phyloP scores from a whole-genome alignment of 2,113 vertebrate genomes.

The Proteles cristata region DNA sequence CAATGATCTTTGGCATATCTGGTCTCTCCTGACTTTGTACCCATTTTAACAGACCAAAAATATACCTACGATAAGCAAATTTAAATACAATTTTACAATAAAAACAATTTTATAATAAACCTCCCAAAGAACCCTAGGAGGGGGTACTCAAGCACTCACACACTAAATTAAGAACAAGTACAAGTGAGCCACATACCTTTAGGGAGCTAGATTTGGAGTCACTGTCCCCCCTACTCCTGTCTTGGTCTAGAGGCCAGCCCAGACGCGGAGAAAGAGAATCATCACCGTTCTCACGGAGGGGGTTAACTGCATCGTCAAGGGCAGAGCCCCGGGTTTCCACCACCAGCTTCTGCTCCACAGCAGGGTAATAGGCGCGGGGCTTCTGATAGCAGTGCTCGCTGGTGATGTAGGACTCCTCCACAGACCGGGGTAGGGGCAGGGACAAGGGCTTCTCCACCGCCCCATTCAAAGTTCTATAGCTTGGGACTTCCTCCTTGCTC shows the following conservation, averaged over 20 bases:
- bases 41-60: not conserved
- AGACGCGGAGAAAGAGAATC: slow-evolving; percentile 88
- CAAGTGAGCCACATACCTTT: slow-evolving; percentile 86
- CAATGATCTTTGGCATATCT: not conserved
- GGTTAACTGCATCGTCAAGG: slow-evolving; percentile 91
- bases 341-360: slow-evolving; percentile 94
- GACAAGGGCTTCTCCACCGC: slow-evolving; percentile 83
- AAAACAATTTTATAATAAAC: slow-evolving; percentile 2
- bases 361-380: slow-evolving; percentile 94
- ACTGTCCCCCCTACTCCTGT: slow-evolving; percentile 85
- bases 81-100: slow-evolving; percentile 35
- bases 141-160: not conserved
- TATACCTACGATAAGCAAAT: not conserved
- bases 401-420: slow-evolving; percentile 96
- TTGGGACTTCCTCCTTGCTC: slow-evolving; percentile 84
- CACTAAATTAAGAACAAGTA: not conserved
- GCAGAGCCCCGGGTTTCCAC: slow-evolving; percentile 94
- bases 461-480: slow-evolving; percentile 89
- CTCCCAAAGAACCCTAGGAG: not conserved
- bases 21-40: not conserved
- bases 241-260: slow-evolving; percentile 90
- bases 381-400: slow-evolving; percentile 99
- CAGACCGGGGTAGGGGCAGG: slow-evolving; percentile 82
- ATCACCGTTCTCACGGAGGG: slow-evolving; percentile 89
- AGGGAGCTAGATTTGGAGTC: slow-evolving; percentile 84